Evolutionary conservation across 2,888 invertebrate genomes (phyloP).

Genomic region (Trachelus tabidus): DNA sequence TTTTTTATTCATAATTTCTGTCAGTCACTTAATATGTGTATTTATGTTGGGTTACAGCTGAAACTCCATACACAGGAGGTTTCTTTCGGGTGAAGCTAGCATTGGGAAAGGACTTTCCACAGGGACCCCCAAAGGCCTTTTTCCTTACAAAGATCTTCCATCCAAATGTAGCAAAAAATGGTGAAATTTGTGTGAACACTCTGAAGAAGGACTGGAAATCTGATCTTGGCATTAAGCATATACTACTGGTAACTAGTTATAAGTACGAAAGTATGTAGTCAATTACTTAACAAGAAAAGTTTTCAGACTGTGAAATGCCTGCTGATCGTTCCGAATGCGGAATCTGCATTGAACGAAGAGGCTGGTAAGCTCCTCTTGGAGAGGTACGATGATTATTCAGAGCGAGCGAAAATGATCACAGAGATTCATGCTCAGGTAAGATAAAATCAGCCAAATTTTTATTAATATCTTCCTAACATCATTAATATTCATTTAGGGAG

Average conservation of each 20-base stretch:
- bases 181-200: slow-evolving; percentile 97
- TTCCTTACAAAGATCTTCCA: slow-evolving; percentile 97
- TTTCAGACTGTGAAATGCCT: slow-evolving; percentile 91
- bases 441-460: slow-evolving; percentile 15
- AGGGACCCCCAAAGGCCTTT: slow-evolving; percentile 90
- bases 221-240: slow-evolving; percentile 94
- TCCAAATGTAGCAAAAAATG: slow-evolving; percentile 93
- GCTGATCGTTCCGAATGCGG: slow-evolving; percentile 96
- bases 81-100: slow-evolving; percentile 89
- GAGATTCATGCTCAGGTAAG: slow-evolving; percentile 86
- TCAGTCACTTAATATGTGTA: not conserved
- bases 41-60: slow-evolving; percentile 70
- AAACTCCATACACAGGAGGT: slow-evolving; percentile 92
- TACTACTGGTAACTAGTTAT: slow-evolving; percentile 77
- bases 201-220: slow-evolving; percentile 97
- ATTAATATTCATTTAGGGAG: slow-evolving; percentile 40
- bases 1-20: not conserved
- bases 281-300: not conserved
- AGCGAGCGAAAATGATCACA: slow-evolving; percentile 89
- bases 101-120: slow-evolving; percentile 92
- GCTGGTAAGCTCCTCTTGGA: slow-evolving; percentile 93
- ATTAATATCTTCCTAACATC: slow-evolving; percentile 3
- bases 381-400: slow-evolving; percentile 92
- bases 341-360: slow-evolving; percentile 97
- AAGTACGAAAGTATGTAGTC: not conserved